Base-by-base conservation (phyloP, 2,113 vertebrate species). In the Hirundichthys speculiger region DNA sequence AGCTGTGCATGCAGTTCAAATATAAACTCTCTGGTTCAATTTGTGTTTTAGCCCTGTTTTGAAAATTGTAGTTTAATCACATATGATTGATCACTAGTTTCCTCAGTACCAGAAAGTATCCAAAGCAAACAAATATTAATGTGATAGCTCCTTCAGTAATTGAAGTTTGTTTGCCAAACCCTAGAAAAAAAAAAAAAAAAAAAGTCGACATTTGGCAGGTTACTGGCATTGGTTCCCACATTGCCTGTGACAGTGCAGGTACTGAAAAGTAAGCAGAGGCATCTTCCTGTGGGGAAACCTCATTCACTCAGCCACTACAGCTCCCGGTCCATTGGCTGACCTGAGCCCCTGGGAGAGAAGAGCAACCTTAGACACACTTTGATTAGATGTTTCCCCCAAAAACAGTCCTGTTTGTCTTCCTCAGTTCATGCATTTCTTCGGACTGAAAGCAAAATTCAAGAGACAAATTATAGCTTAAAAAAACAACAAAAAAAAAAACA, bases 301-400 rank as follows among this genome's bases (percentile, higher is more conserved):
- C 86, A 87, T 90, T 90, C 89, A 88, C 87, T 90, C 77, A 83
- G 74, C 73, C 75, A 71, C 67, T 69, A 73, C 64, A 86, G 86
- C 84, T 88, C 77, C 84, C 75, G 73, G 85, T 83, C 71, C 77
- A 79, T 88, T 86, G 86, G 77, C 80, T 70, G 78, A 80, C 54
- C 69, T 60, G 61, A 80, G 74, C 80, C 79, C 73, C 86, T 65
- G 74, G 75, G 79, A 88, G 80, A 86, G 76, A 84, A 79, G 58
- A 65, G 69, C 70, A 66, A 64, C 41, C 49, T 61, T 60, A 75
- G 58, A 79, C 45, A 63, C 54, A 63, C 27, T 76, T 24, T 80
- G 58, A 87, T 80, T 79, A 27, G 55, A 67, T 24, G 42, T 57
- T 63, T 62, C 46, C 64, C 57, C 64, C 13, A 25, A 60, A 77